Evolutionary conservation across 2,797 vertebrate species (phyloP), one percentile per base, ranked within the genome.

Genomic region (Crocodylus rhombifer): DNA sequence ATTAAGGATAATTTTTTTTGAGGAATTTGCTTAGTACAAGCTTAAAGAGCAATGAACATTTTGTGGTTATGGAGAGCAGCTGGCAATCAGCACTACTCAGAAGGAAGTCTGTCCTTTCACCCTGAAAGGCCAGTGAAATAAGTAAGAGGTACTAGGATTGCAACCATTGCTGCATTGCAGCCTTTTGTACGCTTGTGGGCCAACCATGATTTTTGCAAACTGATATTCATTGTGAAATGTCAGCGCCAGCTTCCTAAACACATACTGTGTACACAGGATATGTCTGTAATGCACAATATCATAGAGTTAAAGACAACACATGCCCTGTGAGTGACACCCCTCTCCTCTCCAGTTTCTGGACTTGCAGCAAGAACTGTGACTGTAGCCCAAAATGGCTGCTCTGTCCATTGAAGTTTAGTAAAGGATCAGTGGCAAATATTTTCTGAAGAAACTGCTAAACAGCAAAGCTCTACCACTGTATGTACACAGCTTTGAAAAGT

Each of bases 231-330:
- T 5, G 9, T 18, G 26, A 15, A 7, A 16, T 23, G 5, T 12
- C 86, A 33, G 28, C 20, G 28, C 18, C 79, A 36, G 58, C 76
- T 74, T 2, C 42, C 77, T 8, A 20, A 1, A 7, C 13, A 3
- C 55, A 14, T 36, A 25, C 14, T 4, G 4, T 9, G 60, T n/a
- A 61, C 71, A n/a, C n/a, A 3, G n/a, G 60, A n/a, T 26, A 26
- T 6, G 15, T 9, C 33, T 16, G 2, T 6, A n/a, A 20, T 0
- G 0, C 23, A 4, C 10, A 73, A 57, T 0, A n/a, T 42, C 23
- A 16, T 73, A 42, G 14, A 71, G 33, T 14, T 8, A 21, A 42
- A 23, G 36, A 42, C 23, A 23, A 23, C 25, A 25, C 23, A 20
- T 36, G 69, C 21, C 12, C 69, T 71, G 25, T 6, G 5, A 14